Base-by-base conservation (phyloP, 2,113 vertebrate species). In the Oenanthe oenanthe region DNA sequence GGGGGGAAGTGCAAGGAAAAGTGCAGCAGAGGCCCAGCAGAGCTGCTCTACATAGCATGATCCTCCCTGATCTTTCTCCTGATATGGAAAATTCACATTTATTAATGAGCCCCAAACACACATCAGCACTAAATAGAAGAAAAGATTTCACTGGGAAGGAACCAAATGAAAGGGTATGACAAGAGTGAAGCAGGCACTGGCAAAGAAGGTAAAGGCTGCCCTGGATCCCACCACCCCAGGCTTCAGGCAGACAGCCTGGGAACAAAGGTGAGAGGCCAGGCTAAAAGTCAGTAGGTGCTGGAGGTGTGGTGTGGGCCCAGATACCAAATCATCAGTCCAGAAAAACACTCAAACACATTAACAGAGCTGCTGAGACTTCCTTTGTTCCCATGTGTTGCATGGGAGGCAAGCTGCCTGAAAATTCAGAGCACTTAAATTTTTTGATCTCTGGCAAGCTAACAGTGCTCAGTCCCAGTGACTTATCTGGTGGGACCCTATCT, bases 331-430 rank as follows among this genome's bases (percentile, higher is more conserved):
- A 51, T 32, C 22, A 34, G 31, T 42, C 60, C 47, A 8, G 4
- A 38, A 19, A 58, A 75, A 29, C 36, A 45, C 65, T 47, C 40
- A 34, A 38, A 76, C 26, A 38, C 50, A 4, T 38, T 72, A 66
- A 72, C 0, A 4, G 26, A 53, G 31, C 13, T n/a, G 31, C 31
- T 32, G 45, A 92, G 38, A 54, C 40, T 38, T 68, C 58, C 29
- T 61, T 51, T 54, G 54, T 29, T 75, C 54, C 47, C 53, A 28
- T 0, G 0, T 6, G 0, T 24, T 0, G 0, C 36, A 48, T 22
- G 26, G 68, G n/a, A 85, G 28, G 14, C 13, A 67, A 73, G 56
- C 12, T 50, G 24, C 10, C 61, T 32, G 11, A 29, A 81, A 74
- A 31, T 4, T 17, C 42, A 81, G 40, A 95, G 40, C 11, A 53